Evolutionary conservation across 2,888 invertebrate species (phyloP).

Genomic region (Drosophila algonquin): DNA sequence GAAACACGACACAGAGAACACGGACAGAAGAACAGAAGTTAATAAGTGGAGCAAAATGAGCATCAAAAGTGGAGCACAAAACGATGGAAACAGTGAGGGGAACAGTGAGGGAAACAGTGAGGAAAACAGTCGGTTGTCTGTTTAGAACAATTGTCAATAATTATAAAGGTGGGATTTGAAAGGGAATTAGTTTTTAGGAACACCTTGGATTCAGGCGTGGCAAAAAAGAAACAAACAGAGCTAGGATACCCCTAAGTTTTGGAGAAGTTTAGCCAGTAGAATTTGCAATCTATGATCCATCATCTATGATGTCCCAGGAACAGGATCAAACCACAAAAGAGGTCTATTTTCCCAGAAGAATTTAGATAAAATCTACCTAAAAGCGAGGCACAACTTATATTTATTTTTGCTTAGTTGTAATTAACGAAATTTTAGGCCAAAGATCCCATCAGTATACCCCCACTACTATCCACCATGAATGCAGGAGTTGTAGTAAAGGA

Average conservation of each 20-base stretch:
- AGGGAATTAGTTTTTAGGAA: neutral
- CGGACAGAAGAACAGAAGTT: conserved; percentile 54
- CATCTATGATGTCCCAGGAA: no score
- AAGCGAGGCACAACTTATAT: no score
- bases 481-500: no score
- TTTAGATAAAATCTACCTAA: no score
- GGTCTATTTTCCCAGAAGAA: no score
- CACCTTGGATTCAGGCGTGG: rapidly evolving
- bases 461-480: no score
- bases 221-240: neutral
- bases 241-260: neutral
- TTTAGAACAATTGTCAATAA: conserved; percentile 59
- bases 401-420: no score
- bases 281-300: no score
- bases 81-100: neutral
- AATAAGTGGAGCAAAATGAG: conserved; percentile 53
- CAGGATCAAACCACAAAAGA: neutral
- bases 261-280: neutral
- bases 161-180: conserved; percentile 51
- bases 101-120: neutral
- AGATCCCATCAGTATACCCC: no score
- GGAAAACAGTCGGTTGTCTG: neutral
- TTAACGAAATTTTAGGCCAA: no score
- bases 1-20: conserved; percentile 4
- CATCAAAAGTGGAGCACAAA: neutral